A percentile compares a stretch with the other conserved stretches of the same genome.
Evolutionary conservation across 92 coral and sea anemone species (phyloP).

Genomic region (Desmophyllum pertusum): DNA sequence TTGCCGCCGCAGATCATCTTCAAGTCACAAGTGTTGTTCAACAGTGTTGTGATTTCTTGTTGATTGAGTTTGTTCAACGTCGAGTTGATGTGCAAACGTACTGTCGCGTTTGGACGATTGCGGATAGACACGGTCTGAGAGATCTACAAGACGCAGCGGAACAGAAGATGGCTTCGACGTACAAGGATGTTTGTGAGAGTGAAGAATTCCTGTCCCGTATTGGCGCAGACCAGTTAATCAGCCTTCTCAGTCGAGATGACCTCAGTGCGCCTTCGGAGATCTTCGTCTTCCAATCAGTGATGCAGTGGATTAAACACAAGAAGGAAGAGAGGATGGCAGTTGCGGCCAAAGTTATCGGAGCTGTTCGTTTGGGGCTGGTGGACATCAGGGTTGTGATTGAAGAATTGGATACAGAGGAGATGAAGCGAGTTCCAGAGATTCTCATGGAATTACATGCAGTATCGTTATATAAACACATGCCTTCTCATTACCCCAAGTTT

Average conservation of each 20-base stretch:
- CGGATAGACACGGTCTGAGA: background rate
- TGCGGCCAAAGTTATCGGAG: constrained; percentile 42
- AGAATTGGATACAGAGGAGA: background rate
- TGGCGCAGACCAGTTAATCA: background rate
- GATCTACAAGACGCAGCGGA: background rate
- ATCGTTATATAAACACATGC: background rate
- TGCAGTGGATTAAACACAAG: constrained; percentile 78
- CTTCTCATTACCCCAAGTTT: background rate
- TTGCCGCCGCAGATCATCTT: too few species aligned
- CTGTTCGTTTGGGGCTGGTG: constrained; percentile 56
- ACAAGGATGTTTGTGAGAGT: background rate
- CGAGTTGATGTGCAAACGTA: constrained; percentile 11
- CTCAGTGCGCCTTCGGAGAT: background rate
- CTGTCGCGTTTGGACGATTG: background rate
- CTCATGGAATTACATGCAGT: background rate
- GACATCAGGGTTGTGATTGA: background rate
- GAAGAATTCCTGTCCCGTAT: background rate
- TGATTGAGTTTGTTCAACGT: background rate
- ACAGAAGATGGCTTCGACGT: background rate
- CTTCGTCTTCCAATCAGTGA: constrained; percentile 42
- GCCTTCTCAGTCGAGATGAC: background rate
- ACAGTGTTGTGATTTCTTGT: constrained; percentile 12
- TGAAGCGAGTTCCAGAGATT: background rate
- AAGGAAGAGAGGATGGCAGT: constrained; percentile 10
- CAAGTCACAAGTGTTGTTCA: constrained; percentile 20